phyloP scores from a whole-genome alignment of 2,113 vertebrate genomes.

The Saguinus imperator region DNA sequence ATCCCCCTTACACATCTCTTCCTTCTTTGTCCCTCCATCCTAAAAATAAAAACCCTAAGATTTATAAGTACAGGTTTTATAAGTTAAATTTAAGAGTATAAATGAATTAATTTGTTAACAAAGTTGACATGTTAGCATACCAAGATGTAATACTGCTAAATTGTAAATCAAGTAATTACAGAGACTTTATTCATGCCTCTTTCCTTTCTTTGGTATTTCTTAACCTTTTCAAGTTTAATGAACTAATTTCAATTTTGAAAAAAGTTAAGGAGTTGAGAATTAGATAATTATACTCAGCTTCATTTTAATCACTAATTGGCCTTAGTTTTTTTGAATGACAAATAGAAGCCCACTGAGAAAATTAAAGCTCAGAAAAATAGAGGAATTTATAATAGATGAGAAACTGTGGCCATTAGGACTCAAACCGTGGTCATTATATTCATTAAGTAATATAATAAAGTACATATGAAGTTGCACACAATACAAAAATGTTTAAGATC shows the following conservation, averaged over 20 bases:
- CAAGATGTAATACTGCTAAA: not conserved
- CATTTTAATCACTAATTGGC: conserved; percentile 37
- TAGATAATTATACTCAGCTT: not conserved
- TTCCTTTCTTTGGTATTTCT: not conserved
- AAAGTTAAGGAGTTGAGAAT: not conserved
- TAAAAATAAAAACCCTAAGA: not conserved
- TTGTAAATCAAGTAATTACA: not conserved
- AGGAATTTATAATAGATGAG: not conserved
- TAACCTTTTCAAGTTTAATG: conserved; percentile 17
- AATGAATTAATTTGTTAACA: not conserved
- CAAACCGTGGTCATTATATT: not conserved
- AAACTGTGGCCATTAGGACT: not conserved
- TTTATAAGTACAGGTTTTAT: not conserved
- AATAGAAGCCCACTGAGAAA: not conserved
- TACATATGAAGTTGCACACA: not conserved
- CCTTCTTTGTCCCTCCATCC: not conserved
- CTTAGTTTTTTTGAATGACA: not conserved
- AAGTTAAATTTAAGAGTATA: not conserved
- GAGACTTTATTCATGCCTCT: not conserved
- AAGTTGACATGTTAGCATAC: not conserved
- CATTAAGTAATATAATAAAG: not conserved
- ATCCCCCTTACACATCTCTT: not conserved
- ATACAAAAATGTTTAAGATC: not conserved
- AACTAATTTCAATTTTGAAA: conserved; percentile 14
- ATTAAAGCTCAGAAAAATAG: not conserved